A percentile compares a stretch with the other conserved stretches of the same genome.
These are phyloP conservation scores for Syngnathoides biaculeatus DNA, from an alignment of 2,113 vertebrate species.

Conservation along the genomic window DNA sequence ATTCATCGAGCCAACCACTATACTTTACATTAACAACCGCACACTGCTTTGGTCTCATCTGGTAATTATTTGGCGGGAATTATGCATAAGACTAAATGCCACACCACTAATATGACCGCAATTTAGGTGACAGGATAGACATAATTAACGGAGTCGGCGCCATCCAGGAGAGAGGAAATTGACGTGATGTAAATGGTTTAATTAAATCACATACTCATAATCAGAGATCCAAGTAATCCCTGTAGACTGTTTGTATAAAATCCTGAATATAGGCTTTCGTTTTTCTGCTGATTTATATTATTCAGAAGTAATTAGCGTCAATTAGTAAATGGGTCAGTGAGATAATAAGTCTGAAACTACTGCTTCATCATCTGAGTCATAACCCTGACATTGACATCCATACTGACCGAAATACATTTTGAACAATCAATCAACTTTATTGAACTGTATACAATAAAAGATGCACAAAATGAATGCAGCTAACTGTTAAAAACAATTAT, in stretches of 20 bases:
- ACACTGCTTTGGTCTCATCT: slow-evolving; percentile 12
- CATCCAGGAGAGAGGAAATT: slow-evolving; percentile 12
- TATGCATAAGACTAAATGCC: slow-evolving; percentile 17
- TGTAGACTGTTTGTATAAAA: slow-evolving; percentile 14
- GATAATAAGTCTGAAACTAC: slow-evolving; percentile 1
- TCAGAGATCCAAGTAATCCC: slow-evolving; percentile 13
- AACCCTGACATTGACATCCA: background rate
- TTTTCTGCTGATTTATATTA: slow-evolving; percentile 4
- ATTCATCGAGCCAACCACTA: background rate
- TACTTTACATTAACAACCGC: background rate
- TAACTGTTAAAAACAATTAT: too few relatives aligned
- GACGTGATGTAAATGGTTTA: slow-evolving; percentile 23
- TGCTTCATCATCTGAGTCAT: background rate
- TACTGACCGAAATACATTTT: background rate
- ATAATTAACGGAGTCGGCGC: slow-evolving; percentile 20
- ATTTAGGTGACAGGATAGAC: slow-evolving; percentile 30
- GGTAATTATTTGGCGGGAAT: slow-evolving; percentile 23
- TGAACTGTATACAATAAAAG: background rate
- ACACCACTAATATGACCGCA: slow-evolving; percentile 11
- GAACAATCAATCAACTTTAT: background rate
- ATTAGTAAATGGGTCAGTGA: slow-evolving; percentile 6
- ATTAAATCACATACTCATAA: slow-evolving; percentile 22
- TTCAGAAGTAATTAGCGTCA: slow-evolving; percentile 7
- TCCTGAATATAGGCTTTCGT: slow-evolving; percentile 22
- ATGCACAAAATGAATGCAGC: background rate